phyloP scores from a whole-genome alignment of 2,113 vertebrate species.

The Hippocampus comes region DNA sequence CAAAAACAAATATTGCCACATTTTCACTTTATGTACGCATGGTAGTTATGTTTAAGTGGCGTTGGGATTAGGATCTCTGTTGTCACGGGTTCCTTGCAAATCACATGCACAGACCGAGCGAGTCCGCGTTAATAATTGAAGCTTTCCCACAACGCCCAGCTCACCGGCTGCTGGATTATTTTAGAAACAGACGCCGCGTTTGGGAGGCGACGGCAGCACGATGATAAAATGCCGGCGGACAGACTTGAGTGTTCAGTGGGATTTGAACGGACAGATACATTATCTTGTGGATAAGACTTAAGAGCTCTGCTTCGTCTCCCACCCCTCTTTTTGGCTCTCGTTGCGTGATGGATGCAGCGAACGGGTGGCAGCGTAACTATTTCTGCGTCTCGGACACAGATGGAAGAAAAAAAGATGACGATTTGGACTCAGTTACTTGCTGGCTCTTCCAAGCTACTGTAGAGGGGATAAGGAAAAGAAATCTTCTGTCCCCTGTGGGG shows the following conservation, averaged over 20 bases:
- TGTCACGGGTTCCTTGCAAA: too few relatives aligned
- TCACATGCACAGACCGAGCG: constrained; percentile 25
- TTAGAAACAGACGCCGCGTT: constrained; percentile 47
- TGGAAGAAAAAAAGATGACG: background rate
- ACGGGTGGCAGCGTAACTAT: background rate
- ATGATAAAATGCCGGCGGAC: constrained; percentile 29
- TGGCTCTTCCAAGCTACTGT: too few relatives aligned
- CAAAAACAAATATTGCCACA: too few relatives aligned
- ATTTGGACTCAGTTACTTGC: background rate
- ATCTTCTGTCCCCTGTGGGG: too few relatives aligned
- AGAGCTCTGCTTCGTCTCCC: constrained; percentile 1
- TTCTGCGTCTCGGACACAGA: background rate
- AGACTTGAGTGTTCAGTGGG: constrained; percentile 16
- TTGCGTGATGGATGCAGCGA: background rate
- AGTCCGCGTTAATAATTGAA: constrained; percentile 57
- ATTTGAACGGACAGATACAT: constrained; percentile 26
- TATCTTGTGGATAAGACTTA: constrained; percentile 36
- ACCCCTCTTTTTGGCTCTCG: background rate
- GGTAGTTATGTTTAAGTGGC: too few relatives aligned
- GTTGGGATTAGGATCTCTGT: too few relatives aligned
- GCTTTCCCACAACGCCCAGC: constrained; percentile 27
- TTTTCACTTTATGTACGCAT: too few relatives aligned
- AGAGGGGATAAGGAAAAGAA: too few relatives aligned
- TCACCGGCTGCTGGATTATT: constrained; percentile 28
- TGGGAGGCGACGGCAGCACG: constrained; percentile 28